phyloP scores from a whole-genome alignment of 2,113 vertebrate genomes.

The Diphyllodes magnificus region DNA sequence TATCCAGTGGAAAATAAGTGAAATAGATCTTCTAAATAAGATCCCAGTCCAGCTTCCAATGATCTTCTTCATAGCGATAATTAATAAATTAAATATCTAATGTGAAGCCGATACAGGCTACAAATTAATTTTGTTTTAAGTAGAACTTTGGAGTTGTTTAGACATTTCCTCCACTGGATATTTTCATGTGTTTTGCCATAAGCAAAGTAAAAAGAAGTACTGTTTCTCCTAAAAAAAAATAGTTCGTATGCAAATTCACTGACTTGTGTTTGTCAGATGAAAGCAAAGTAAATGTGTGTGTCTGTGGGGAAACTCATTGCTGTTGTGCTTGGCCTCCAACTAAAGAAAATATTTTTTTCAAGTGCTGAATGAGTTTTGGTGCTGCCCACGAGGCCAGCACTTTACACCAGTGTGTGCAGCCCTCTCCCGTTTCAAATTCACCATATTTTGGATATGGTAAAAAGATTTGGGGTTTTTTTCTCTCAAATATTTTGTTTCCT shows the following conservation, averaged over 20 bases:
- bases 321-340: constrained; percentile 41
- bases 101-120: neutral
- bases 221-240: neutral
- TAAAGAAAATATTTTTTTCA: constrained; percentile 16
- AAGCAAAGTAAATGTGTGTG: neutral
- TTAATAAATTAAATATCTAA: neutral
- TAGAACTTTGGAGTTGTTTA: neutral
- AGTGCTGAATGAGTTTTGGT: neutral
- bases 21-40: neutral
- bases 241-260: neutral
- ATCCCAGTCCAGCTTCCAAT: neutral
- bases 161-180: neutral
- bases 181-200: neutral
- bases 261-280: constrained; percentile 21
- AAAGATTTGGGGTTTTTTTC: neutral
- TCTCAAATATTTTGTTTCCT: constrained; percentile 47
- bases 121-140: neutral
- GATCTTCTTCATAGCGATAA: neutral
- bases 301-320: neutral
- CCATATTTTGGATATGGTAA: neutral
- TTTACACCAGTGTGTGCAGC: neutral
- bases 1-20: neutral
- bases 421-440: constrained; percentile 12
- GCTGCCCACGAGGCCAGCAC: neutral
- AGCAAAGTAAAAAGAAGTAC: neutral